These are phyloP conservation scores for Koerneria pararmatus DNA, from an alignment of 2,888 invertebrate genomes.

Conservation along the genomic window DNA sequence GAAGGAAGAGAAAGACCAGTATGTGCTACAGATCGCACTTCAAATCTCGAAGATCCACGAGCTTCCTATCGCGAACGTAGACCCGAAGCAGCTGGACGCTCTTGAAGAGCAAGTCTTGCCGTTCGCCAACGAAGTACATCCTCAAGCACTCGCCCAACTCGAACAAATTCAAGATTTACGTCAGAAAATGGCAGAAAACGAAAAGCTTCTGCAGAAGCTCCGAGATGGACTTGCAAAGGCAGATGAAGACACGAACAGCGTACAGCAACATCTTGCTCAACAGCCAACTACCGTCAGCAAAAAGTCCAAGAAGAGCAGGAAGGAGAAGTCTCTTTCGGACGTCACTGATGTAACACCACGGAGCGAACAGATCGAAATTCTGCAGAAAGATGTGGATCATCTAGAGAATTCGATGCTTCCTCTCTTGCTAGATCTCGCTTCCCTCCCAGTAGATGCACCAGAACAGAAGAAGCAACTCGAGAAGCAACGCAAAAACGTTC, in stretches of 20 bases:
- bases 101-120: slow-evolving; percentile 29
- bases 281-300: slow-evolving; percentile 21
- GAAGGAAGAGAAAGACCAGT: slow-evolving; percentile 20
- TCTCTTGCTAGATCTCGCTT: slow-evolving; percentile 31
- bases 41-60: slow-evolving; percentile 15
- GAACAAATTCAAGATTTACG: slow-evolving; percentile 30
- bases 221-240: slow-evolving; percentile 28
- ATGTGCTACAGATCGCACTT: slow-evolving; percentile 15
- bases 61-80: not conserved
- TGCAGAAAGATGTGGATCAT: slow-evolving; percentile 25
- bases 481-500: not conserved
- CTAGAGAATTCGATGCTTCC: slow-evolving; percentile 33
- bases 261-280: slow-evolving; percentile 29
- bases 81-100: slow-evolving; percentile 20
- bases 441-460: not conserved
- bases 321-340: slow-evolving; percentile 28
- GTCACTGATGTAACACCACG: slow-evolving; percentile 29
- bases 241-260: slow-evolving; percentile 25
- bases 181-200: slow-evolving; percentile 28
- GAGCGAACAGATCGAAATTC: slow-evolving; percentile 25
- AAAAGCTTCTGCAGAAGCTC: slow-evolving; percentile 24
- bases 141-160: slow-evolving; percentile 15
- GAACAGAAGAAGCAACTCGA: slow-evolving; percentile 15
- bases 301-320: slow-evolving; percentile 35
- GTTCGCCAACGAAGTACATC: slow-evolving; percentile 23